Percentiles rank a stretch among this genome's conserved stretches.
Evolutionary conservation across 2,797 vertebrate species (phyloP).

Genomic region (Syngnathus acus): DNA sequence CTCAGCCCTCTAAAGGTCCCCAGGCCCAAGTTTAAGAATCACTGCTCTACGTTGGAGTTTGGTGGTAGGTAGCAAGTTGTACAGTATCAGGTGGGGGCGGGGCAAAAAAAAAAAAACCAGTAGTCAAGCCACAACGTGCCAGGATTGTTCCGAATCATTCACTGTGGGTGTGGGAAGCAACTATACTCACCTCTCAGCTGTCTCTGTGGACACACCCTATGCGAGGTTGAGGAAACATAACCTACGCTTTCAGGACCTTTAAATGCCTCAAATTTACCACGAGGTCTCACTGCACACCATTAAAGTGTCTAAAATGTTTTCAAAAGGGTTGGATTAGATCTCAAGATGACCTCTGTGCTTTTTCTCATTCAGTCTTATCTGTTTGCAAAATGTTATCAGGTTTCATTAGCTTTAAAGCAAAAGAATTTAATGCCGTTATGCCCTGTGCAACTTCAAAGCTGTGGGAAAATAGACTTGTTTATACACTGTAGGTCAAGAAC

Average conservation of each 20-base stretch:
- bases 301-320: slow-evolving; percentile 16
- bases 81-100: slow-evolving; percentile 13
- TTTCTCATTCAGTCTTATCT: slow-evolving; percentile 1
- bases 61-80: not conserved
- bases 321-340: not conserved
- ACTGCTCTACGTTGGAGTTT: not conserved
- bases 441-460: slow-evolving; percentile 2
- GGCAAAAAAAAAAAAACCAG: slow-evolving; percentile 27
- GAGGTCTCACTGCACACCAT: slow-evolving; percentile 8
- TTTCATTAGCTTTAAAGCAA: not conserved
- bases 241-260: slow-evolving; percentile 43
- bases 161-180: slow-evolving; percentile 59
- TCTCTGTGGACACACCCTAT: slow-evolving; percentile 64
- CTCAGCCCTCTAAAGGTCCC: no score
- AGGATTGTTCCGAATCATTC: slow-evolving; percentile 25
- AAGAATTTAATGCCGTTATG: not conserved
- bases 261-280: slow-evolving; percentile 34
- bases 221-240: slow-evolving; percentile 52
- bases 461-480: not conserved
- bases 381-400: not conserved
- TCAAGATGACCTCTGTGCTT: slow-evolving; percentile 1
- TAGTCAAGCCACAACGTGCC: slow-evolving; percentile 33
- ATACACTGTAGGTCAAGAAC: not conserved
- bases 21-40: not conserved
- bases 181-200: slow-evolving; percentile 75